Evolutionary conservation across 1,140 invertebrate species (phyloP).

Genomic region (Scylla paramamosain): DNA sequence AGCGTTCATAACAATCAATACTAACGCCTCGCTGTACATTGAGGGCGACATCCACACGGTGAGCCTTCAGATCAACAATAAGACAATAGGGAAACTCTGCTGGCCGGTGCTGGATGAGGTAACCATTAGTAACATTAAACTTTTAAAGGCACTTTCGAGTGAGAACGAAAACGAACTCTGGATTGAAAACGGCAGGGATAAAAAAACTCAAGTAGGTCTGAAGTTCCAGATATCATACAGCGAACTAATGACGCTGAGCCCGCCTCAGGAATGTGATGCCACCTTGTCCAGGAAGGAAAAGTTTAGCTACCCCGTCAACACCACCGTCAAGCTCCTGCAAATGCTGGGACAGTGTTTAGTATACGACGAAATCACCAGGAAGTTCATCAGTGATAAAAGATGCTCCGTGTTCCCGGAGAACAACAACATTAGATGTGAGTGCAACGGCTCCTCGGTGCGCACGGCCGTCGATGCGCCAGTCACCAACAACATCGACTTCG

Average conservation of each 20-base stretch:
- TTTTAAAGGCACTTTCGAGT: neutral
- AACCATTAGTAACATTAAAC: neutral
- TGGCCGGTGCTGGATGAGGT: neutral
- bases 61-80: neutral
- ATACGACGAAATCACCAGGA: neutral
- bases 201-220: neutral
- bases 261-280: neutral
- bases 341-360: conserved; percentile 46
- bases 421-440: neutral
- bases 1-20: neutral
- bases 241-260: neutral
- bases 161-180: neutral
- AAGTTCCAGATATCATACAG: neutral
- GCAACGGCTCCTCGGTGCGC: conserved; percentile 11
- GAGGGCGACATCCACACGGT: neutral
- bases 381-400: neutral
- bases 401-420: neutral
- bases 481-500: neutral
- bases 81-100: neutral
- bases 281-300: neutral
- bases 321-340: neutral
- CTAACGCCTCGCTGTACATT: neutral
- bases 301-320: neutral
- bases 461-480: neutral
- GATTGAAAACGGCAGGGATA: neutral